A percentile compares a stretch with the other conserved stretches of the same genome.
Conservation (phyloP, 2,113 vertebrate genomes). For the Acinonyx jubatus region DNA sequence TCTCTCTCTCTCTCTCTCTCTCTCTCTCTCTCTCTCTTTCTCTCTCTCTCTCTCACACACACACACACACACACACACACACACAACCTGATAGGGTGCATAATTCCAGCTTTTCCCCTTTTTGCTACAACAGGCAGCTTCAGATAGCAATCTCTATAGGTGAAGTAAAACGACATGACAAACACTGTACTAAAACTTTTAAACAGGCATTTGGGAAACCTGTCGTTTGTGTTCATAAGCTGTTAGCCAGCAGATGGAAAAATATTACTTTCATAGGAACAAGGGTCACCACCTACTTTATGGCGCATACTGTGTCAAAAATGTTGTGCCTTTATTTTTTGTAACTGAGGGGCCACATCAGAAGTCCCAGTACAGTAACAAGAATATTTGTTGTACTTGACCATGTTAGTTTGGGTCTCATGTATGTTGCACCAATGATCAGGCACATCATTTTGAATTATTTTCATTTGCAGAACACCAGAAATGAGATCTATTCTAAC, state of each 20-base stretch:
- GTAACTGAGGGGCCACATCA: neutral
- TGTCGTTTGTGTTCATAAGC: slow-evolving; percentile 68
- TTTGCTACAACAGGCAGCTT: neutral
- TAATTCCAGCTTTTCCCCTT: neutral
- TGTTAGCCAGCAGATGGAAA: slow-evolving; percentile 70
- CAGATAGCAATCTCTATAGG: neutral
- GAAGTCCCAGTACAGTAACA: neutral
- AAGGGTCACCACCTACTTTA: slow-evolving; percentile 59
- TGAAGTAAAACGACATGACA: neutral
- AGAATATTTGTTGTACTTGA: neutral
- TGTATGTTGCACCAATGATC: neutral
- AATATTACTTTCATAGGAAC: slow-evolving; percentile 69
- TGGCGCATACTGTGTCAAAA: slow-evolving; percentile 41
- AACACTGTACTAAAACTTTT: slow-evolving; percentile 43
- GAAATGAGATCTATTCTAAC: slow-evolving; percentile 13
- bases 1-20: neutral
- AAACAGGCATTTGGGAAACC: slow-evolving; percentile 28
- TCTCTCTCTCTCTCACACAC: too few relatives aligned
- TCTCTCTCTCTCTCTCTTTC: neutral
- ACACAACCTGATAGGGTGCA: neutral
- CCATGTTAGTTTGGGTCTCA: neutral
- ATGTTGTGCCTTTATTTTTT: slow-evolving; percentile 1
- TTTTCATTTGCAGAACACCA: neutral
- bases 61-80: neutral
- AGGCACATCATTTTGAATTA: neutral